phyloP scores from a whole-genome alignment of 92 coral and sea anemone genomes.

The Zoanthus solanderi region DNA sequence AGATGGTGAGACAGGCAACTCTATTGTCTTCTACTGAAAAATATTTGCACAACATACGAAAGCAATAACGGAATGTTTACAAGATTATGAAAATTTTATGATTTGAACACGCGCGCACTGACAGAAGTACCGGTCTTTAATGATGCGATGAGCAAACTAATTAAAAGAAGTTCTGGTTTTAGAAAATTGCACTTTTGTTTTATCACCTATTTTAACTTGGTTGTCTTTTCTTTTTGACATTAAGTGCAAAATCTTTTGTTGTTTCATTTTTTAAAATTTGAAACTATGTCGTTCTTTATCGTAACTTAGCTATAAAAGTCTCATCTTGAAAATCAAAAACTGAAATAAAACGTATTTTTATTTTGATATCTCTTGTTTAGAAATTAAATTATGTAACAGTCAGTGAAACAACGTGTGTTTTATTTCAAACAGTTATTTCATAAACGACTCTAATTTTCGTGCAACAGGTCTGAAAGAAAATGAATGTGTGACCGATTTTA shows the following conservation, averaged over 20 bases:
- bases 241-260: too few species aligned
- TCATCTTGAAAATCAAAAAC: too few species aligned
- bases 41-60: background rate
- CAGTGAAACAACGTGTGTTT: too few species aligned
- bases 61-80: conserved; percentile 3
- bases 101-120: conserved; percentile 27
- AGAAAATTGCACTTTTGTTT: background rate
- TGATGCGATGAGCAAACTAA: background rate
- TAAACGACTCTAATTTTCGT: too few species aligned
- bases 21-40: conserved; percentile 22
- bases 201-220: background rate
- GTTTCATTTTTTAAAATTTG: background rate
- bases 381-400: too few species aligned
- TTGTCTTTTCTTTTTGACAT: too few species aligned
- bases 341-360: too few species aligned
- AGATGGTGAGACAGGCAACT: background rate
- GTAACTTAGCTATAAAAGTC: background rate
- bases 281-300: background rate
- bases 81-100: conserved; percentile 38
- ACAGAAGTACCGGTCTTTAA: conserved; percentile 21
- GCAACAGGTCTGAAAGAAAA: too few species aligned
- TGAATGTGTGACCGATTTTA: too few species aligned
- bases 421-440: too few species aligned
- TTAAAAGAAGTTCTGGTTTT: background rate
- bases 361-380: too few species aligned